Conservation (phyloP, 2,113 vertebrate genomes). For the Aleadryas rufinucha region DNA sequence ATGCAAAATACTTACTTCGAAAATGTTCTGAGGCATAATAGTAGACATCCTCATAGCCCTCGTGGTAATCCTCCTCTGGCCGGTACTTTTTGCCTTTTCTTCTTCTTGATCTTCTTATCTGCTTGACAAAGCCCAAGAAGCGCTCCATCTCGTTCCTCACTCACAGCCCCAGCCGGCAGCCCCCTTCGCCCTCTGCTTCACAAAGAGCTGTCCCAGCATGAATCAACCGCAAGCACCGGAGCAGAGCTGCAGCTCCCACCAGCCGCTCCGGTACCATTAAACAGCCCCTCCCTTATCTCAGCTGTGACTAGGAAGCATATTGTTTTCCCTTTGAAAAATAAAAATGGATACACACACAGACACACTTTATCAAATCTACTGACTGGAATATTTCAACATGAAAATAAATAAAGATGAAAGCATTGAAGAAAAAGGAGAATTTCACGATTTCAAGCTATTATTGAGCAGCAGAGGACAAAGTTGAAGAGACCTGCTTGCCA, state of each 20-base stretch:
- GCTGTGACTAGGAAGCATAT: background rate
- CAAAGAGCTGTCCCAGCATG: constrained; percentile 43
- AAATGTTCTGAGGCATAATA: constrained; percentile 93
- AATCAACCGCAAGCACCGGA: background rate
- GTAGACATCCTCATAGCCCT: constrained; percentile 98
- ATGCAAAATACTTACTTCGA: constrained; percentile 79
- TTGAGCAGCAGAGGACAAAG: constrained; percentile 64
- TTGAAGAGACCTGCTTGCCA: constrained; percentile 68
- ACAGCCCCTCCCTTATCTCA: constrained; percentile 6
- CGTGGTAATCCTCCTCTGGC: constrained; percentile 97
- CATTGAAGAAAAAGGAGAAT: background rate
- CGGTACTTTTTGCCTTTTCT: constrained; percentile 97
- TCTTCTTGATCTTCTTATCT: constrained; percentile 88
- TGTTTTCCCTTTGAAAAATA: background rate
- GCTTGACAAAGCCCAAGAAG: constrained; percentile 92
- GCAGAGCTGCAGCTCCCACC: background rate
- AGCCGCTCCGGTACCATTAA: background rate
- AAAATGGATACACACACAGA: background rate
- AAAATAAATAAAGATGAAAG: background rate
- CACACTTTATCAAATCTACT: background rate
- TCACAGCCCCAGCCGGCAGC: background rate
- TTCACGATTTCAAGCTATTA: background rate
- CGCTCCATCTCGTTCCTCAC: constrained; percentile 82
- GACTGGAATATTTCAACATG: background rate
- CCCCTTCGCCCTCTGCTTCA: constrained; percentile 33